phyloP scores from a whole-genome alignment of 2,797 vertebrate genomes.

The Silurus aristotelis region DNA sequence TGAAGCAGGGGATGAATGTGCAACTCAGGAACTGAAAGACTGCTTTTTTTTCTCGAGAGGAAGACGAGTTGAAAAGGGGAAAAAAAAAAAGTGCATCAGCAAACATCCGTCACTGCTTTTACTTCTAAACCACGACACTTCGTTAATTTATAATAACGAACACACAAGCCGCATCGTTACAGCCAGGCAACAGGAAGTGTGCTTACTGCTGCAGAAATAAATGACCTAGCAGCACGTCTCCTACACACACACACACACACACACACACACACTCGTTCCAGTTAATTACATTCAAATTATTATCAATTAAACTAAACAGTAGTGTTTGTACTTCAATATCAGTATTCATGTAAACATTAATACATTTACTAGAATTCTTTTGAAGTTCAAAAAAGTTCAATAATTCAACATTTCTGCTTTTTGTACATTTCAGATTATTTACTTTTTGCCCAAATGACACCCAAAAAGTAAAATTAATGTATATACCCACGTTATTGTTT shows the following conservation, averaged over 20 bases:
- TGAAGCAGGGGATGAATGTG: constrained; percentile 46
- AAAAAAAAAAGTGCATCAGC: constrained; percentile 36
- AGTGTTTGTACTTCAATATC: not conserved
- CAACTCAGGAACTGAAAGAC: constrained; percentile 55
- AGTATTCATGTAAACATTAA: not conserved
- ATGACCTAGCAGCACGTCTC: not conserved
- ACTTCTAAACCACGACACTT: constrained; percentile 10
- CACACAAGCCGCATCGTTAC: not conserved
- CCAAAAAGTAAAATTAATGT: not conserved
- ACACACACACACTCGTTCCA: not conserved
- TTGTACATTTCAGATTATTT: not conserved
- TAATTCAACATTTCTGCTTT: too few species aligned
- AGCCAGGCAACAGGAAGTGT: too few species aligned
- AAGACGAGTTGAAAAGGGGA: constrained; percentile 21
- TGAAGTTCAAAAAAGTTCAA: too few species aligned
- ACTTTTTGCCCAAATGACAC: not conserved
- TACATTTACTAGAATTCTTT: not conserved
- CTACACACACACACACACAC: not conserved
- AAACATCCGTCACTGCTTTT: constrained; percentile 17
- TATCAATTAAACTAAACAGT: not conserved
- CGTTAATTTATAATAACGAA: not conserved
- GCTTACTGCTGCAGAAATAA: not conserved
- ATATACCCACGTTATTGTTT: too few species aligned
- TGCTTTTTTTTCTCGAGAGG: constrained; percentile 45
- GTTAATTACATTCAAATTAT: not conserved